Evolutionary conservation across 1,140 invertebrate genomes (phyloP), one percentile per base, ranked within the genome.

Genomic region (Drosophila fuyamai): DNA sequence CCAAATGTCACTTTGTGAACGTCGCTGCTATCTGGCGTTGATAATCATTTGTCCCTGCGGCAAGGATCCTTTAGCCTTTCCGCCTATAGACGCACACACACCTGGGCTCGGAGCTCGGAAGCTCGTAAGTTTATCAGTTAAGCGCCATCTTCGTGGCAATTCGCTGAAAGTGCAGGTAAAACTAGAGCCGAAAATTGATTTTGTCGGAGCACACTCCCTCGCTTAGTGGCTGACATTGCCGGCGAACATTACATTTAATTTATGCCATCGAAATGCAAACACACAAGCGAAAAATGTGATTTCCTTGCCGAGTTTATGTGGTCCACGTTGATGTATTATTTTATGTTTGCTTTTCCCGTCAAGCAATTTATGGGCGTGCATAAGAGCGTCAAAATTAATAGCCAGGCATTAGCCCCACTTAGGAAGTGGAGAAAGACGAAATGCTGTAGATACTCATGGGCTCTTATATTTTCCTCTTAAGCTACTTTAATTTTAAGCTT

Each of bases 241-340:
- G 55, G 58, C 76, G 59, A 46, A 72, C 48, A 50, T 70, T 81
- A 86, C 75, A 86, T 84, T 85, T 78, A 86, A 86, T 85, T 85
- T 85, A 85, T 81, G 82, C 74, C 71, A 35, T 61, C 16, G 55
- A 65, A 76, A 73, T 81, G 47, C 61, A 86, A 76, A 63, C 76
- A 76, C 63, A 72, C 56, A 73, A 56, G 53, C 47, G 66, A 41
- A 60, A 85, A 86, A 81, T 85, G 74, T 85, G 82, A 85, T 85
- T 84, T 85, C 62, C 78, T 62, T 48, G 46, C 57, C 51, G 46
- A 43, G 46, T 70, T 76, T 86, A 78, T 74, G 81, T 73, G 58
- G 60, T 65, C 70, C 70, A 75, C 70, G 62, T 70, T 58, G 57
- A 51, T 51, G 55, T 53, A 55, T 46, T 36, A 47, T 46, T 43